Evolutionary conservation across 2,113 vertebrate species (phyloP).

Genomic region (Setophaga petechia): DNA sequence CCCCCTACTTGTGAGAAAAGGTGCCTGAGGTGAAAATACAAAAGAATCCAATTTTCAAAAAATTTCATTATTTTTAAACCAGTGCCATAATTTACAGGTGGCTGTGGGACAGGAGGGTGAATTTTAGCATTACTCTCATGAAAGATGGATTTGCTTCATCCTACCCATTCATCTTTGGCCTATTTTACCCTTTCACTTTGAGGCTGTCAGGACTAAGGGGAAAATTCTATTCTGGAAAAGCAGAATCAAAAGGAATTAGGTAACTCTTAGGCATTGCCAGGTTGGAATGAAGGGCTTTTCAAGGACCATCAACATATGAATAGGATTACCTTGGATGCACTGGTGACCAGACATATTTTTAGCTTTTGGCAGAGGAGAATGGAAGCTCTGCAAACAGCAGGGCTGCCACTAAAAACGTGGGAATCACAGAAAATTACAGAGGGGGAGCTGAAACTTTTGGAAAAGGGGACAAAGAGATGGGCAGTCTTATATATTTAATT

Average conservation of each 20-base stretch:
- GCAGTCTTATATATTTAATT: background rate
- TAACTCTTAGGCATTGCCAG: background rate
- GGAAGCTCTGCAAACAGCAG: background rate
- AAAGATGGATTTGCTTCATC: background rate
- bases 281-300: constrained; percentile 32
- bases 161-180: background rate
- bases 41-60: background rate
- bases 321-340: constrained; percentile 48
- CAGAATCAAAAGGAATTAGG: constrained; percentile 10
- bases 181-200: background rate
- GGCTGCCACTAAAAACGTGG: background rate
- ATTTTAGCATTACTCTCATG: background rate
- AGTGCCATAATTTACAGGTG: background rate
- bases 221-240: background rate
- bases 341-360: constrained; percentile 50
- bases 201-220: background rate
- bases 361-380: background rate
- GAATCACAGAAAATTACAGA: background rate
- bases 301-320: constrained; percentile 38
- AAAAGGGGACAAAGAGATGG: background rate
- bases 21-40: background rate
- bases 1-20: background rate
- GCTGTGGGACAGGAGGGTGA: background rate
- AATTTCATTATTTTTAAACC: background rate
- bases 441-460: background rate